These are phyloP conservation scores for silkworm (Bombyx mori) DNA, from an alignment of 1,140 invertebrate genomes.

Conservation along the genomic window ASM3026992v2 NC_085108.1:6890501-6891000, in stretches of 20 bases:
- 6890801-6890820: neutral
- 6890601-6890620: slow-evolving; percentile 2
- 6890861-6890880: neutral
- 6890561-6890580: slow-evolving; percentile 6
- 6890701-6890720: neutral
- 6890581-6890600: slow-evolving; percentile 6
- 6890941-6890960: too few species aligned
- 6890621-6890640: neutral
- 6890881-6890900: neutral
- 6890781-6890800: neutral
- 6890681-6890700: slow-evolving; percentile 1
- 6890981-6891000: too few species aligned
- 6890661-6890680: slow-evolving; percentile 8
- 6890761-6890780: too few species aligned
- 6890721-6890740: neutral
- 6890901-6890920: neutral
- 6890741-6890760: too few species aligned
- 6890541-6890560: too few species aligned
- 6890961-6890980: too few species aligned
- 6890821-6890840: neutral
- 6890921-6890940: too few species aligned
- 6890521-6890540: too few species aligned
- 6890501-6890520: too few species aligned
- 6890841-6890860: neutral
- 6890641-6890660: slow-evolving; percentile 5